phyloP scores from a whole-genome alignment of 2,797 vertebrate genomes.

The Manis crassicaudata region DNA sequence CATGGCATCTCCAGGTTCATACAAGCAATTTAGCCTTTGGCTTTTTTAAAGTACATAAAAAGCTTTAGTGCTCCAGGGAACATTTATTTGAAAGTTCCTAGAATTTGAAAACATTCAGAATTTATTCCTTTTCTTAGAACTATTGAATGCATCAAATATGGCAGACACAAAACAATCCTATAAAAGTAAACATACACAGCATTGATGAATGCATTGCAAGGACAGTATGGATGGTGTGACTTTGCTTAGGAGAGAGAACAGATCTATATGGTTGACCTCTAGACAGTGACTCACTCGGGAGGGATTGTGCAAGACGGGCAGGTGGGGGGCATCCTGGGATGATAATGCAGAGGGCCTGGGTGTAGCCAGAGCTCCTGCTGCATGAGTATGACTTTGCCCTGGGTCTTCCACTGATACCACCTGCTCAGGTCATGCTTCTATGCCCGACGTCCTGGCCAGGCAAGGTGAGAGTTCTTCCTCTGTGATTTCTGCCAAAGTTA shows the following conservation, averaged over 20 bases:
- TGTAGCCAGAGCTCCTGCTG: background rate
- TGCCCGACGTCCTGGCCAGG: background rate
- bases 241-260: background rate
- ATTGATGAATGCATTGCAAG: background rate
- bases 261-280: background rate
- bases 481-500: background rate
- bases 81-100: background rate
- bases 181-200: background rate
- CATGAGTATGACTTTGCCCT: background rate
- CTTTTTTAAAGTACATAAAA: background rate
- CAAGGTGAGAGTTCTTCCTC: background rate
- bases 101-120: background rate
- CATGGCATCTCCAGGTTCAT: background rate
- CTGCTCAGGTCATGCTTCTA: background rate
- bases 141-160: background rate
- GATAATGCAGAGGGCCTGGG: background rate
- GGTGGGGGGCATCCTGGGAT: no score
- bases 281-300: no score
- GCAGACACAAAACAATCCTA: background rate
- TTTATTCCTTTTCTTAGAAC: conserved; percentile 16
- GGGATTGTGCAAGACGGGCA: background rate
- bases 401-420: no score
- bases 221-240: background rate
- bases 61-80: background rate
- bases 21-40: background rate